These are phyloP conservation scores for Temnothorax unifasciatus DNA, from an alignment of 2,888 invertebrate species.

Conservation along the genomic window DNA sequence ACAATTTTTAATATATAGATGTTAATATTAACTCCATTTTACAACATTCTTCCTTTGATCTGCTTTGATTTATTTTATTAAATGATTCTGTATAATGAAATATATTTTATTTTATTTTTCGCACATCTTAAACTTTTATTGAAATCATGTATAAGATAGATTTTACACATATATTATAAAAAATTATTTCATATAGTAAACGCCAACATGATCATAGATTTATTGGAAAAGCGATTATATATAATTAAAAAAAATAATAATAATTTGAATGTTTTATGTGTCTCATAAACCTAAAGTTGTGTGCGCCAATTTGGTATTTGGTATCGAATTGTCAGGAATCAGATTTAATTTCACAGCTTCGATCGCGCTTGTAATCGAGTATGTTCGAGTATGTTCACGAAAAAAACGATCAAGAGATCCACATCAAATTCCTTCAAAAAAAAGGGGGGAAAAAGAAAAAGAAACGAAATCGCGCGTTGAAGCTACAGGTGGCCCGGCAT, in stretches of 20 bases:
- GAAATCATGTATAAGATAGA: background rate
- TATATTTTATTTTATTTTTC: background rate
- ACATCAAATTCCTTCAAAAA: background rate
- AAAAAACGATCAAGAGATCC: background rate
- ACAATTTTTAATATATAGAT: background rate
- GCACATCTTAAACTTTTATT: background rate
- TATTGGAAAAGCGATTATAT: background rate
- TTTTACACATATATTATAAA: background rate
- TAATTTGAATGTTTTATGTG: background rate
- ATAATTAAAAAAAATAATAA: too few species aligned
- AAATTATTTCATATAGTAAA: background rate
- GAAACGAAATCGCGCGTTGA: slow-evolving; percentile 61
- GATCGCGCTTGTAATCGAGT: background rate
- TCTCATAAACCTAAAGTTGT: background rate
- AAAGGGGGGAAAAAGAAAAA: too few species aligned
- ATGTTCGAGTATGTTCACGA: background rate
- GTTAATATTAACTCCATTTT: background rate
- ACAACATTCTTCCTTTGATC: background rate
- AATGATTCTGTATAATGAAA: background rate
- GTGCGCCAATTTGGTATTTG: background rate
- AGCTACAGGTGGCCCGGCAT: slow-evolving; percentile 80
- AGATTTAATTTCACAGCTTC: background rate
- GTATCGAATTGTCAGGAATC: background rate
- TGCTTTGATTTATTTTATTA: background rate
- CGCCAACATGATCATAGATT: background rate